phyloP scores from a whole-genome alignment of 2,797 vertebrate genomes.

The Pelodytes ibericus region DNA sequence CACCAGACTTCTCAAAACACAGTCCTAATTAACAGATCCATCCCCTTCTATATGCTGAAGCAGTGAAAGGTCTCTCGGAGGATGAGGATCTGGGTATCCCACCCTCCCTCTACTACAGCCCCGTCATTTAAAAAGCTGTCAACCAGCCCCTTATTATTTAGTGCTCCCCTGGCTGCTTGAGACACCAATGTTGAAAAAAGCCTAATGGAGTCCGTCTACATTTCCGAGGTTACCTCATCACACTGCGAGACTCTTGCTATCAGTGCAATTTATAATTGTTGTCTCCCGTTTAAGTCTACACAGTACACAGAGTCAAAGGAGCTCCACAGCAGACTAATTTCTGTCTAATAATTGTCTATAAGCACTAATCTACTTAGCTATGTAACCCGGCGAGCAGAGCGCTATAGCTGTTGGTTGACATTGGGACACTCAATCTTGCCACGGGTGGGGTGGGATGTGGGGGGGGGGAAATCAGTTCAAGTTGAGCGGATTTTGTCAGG shows the following conservation, averaged over 20 bases:
- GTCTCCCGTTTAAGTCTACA: slow-evolving; percentile 39
- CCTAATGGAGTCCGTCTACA: slow-evolving; percentile 21
- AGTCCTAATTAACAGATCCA: not conserved
- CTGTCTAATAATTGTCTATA: slow-evolving; percentile 43
- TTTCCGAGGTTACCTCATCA: slow-evolving; percentile 30
- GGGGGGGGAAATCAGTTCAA: slow-evolving; percentile 63
- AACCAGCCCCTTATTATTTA: slow-evolving; percentile 19
- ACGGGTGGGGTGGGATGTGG: too few species aligned
- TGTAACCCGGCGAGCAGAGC: slow-evolving; percentile 19
- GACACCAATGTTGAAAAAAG: slow-evolving; percentile 21
- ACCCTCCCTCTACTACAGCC: not conserved
- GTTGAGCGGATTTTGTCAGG: slow-evolving; percentile 70
- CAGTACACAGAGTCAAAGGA: slow-evolving; percentile 49
- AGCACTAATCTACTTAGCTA: not conserved
- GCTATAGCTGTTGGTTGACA: slow-evolving; percentile 15
- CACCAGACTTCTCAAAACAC: not conserved
- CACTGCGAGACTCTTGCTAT: slow-evolving; percentile 13
- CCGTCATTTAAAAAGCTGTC: slow-evolving; percentile 30
- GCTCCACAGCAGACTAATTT: slow-evolving; percentile 32
- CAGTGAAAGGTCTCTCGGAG: not conserved
- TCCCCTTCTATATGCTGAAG: not conserved
- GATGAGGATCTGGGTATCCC: not conserved
- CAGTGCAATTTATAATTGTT: slow-evolving; percentile 47
- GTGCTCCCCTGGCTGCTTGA: slow-evolving; percentile 11
- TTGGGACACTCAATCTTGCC: slow-evolving; percentile 48